Conservation (phyloP, 2,888 invertebrate species). For the Tetragonula carbonaria region DNA sequence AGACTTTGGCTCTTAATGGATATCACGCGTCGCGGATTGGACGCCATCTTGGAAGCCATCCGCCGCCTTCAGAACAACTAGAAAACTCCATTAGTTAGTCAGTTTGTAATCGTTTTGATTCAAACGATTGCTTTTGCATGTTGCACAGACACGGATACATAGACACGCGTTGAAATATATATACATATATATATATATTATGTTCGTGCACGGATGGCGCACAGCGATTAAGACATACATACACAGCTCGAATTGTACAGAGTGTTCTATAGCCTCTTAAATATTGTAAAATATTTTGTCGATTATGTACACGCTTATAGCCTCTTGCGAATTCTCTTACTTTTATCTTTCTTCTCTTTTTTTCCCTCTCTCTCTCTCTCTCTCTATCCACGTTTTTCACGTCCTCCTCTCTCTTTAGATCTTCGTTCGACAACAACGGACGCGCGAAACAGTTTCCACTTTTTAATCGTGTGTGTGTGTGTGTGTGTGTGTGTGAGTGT, state of each 20-base stretch:
- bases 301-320: slow-evolving; percentile 41
- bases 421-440: neutral
- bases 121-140: slow-evolving; percentile 23
- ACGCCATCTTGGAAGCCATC: neutral
- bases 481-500: too few relatives aligned
- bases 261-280: slow-evolving; percentile 52
- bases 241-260: slow-evolving; percentile 49
- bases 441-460: neutral
- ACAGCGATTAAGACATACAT: slow-evolving; percentile 54
- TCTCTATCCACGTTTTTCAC: slow-evolving; percentile 9
- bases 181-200: slow-evolving; percentile 5
- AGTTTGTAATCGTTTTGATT: slow-evolving; percentile 10
- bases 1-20: neutral
- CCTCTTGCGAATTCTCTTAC: slow-evolving; percentile 58
- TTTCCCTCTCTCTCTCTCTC: neutral
- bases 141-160: slow-evolving; percentile 50
- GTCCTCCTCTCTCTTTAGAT: neutral
- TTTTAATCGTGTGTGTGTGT: too few relatives aligned
- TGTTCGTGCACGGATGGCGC: slow-evolving; percentile 29
- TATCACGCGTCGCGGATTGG: neutral
- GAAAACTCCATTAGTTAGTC: slow-evolving; percentile 25
- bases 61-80: slow-evolving; percentile 28
- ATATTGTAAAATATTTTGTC: slow-evolving; percentile 32
- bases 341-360: slow-evolving; percentile 11
- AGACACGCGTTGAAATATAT: slow-evolving; percentile 51